Percentiles rank a stretch among this genome's conserved stretches.
Conservation (phyloP, 2,888 invertebrate genomes). For the Diplazon laetatorius region DNA sequence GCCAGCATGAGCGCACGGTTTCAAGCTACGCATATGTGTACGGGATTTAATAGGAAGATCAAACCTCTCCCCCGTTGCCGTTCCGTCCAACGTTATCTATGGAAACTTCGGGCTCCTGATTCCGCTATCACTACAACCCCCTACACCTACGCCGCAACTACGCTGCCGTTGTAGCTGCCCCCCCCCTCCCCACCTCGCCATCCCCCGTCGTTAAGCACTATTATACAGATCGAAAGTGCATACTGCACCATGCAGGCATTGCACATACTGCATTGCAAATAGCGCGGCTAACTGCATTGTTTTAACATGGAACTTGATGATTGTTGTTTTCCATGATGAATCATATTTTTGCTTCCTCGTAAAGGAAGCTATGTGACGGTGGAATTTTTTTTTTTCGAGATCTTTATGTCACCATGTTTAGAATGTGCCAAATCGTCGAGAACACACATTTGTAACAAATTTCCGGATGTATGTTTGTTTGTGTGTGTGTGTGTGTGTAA, state of each 20-base stretch:
- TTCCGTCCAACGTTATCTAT: slow-evolving; percentile 63
- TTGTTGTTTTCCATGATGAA: neutral
- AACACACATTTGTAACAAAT: no score
- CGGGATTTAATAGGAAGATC: slow-evolving; percentile 70
- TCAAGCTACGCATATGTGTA: slow-evolving; percentile 36
- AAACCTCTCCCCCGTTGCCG: slow-evolving; percentile 65
- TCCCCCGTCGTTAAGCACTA: slow-evolving; percentile 53
- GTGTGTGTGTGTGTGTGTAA: no score
- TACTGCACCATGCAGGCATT: slow-evolving; percentile 27
- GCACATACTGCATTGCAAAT: slow-evolving; percentile 24
- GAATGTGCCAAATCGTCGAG: no score
- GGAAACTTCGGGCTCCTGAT: slow-evolving; percentile 64
- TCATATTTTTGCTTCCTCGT: no score
- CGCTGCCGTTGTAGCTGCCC: slow-evolving; percentile 38
- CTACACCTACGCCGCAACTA: slow-evolving; percentile 25
- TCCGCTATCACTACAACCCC: slow-evolving; percentile 9
- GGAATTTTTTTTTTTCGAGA: no score
- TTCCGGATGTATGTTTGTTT: no score
- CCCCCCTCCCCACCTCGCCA: no score
- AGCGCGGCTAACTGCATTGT: slow-evolving; percentile 6
- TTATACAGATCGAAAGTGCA: slow-evolving; percentile 47
- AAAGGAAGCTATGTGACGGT: no score
- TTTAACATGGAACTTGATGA: neutral
- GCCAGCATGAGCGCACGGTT: slow-evolving; percentile 55
- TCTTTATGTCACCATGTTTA: no score